phyloP scores from a whole-genome alignment of 2,888 invertebrate species.

The Anthrax anthrax region DNA sequence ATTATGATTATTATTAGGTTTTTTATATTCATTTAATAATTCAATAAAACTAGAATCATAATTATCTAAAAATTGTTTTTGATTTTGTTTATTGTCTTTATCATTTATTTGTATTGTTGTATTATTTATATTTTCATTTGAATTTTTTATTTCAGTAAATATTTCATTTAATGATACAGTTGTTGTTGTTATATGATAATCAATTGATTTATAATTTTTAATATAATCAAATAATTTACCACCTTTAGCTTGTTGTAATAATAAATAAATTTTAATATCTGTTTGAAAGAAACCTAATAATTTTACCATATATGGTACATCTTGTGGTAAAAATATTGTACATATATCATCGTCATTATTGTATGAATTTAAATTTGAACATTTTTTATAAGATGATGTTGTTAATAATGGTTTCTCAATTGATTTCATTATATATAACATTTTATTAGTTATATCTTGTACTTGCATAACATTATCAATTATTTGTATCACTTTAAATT shows the following conservation, averaged over 20 bases:
- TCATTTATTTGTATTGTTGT: background rate
- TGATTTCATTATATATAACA: conserved; percentile 30
- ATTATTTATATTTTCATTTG: background rate
- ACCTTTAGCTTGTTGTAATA: conserved; percentile 29
- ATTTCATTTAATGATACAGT: conserved; percentile 17
- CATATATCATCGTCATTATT: too few relatives aligned
- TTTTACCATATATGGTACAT: conserved; percentile 31
- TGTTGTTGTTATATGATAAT: conserved; percentile 3
- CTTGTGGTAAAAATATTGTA: conserved; percentile 30
- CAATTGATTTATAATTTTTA: conserved; percentile 20
- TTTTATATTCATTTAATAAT: conserved; percentile 4
- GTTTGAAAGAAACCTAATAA: conserved; percentile 31
- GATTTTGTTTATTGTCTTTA: background rate
- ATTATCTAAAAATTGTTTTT: background rate
- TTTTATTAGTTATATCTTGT: conserved; percentile 29
- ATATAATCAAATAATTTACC: conserved; percentile 30
- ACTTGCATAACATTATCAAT: conserved; percentile 31
- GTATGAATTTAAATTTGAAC: too few relatives aligned
- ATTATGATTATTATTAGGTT: background rate
- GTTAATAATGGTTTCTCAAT: conserved; percentile 30
- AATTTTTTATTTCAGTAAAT: conserved; percentile 18
- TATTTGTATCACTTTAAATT: conserved; percentile 29
- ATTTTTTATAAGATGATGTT: conserved; percentile 15
- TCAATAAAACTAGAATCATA: conserved; percentile 8
- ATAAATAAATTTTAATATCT: conserved; percentile 29